Base-by-base conservation (phyloP, 2,797 vertebrate species). In the Nyctibius grandis region DNA sequence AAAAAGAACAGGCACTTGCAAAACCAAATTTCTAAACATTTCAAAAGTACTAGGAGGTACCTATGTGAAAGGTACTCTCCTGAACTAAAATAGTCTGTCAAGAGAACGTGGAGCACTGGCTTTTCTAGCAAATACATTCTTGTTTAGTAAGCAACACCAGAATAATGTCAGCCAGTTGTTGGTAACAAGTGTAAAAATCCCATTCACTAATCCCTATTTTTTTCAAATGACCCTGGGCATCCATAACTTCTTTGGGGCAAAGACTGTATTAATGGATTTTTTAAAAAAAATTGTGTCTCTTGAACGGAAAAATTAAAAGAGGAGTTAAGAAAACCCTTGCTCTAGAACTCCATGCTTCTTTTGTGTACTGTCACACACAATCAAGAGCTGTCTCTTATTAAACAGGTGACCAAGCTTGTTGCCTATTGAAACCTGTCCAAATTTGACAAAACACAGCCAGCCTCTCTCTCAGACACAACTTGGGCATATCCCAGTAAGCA, bases 331-430 rank as follows among this genome's bases (percentile, higher is more conserved):
- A 94, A 86, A 65, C 16, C 22, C 56, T 63, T 1, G 0, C 33
- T 75, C 19, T 48, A n/a, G 22, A 33, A 19, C 11, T 51, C 40
- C 64, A 19, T 14, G 0, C 4, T 60, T n/a, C 42, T 54, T 80
- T 63, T 1, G 2, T 44, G 59, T 14, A 16, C 17, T 0, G 1
- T 3, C 72, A 45, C 59, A 38, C 33, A 18, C 40, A 42, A 23
- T 6, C 56, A 51, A 53, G 50, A 83, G 38, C 53, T 60, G 53
- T 22, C 75, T 45, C 42, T 38, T 31, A 15, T 2, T 22, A 48
- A 34, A 57, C 15, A 33, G 20, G 25, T 19, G 63, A 77, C 57
- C 34, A 12, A 31, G 53, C 15, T 45, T 54, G 53, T 7, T 86
- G 61, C n/a, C 76, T 38, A 17, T 3, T 44, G 78, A 64, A 70